Evolutionary conservation across 2,797 vertebrate genomes (phyloP).

Genomic region (Pseudochirops cupreus): DNA sequence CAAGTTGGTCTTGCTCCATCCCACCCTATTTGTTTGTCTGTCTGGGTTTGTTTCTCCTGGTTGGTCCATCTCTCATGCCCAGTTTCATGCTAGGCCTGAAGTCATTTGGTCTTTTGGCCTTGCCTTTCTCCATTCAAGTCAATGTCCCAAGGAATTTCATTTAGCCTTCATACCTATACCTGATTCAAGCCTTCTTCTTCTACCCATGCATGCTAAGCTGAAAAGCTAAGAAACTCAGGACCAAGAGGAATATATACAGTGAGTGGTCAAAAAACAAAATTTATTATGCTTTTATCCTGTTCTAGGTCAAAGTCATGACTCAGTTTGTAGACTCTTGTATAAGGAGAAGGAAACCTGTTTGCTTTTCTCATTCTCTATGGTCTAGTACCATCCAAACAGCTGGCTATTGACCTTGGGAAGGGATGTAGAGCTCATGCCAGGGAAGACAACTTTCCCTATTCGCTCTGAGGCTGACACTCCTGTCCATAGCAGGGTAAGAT

Average conservation of each 20-base stretch:
- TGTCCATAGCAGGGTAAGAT: not conserved
- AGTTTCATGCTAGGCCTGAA: not conserved
- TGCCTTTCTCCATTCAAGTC: constrained; percentile 58
- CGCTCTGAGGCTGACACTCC: not conserved
- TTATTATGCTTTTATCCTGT: constrained; percentile 67
- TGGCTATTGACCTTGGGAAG: constrained; percentile 78
- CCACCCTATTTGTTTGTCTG: constrained; percentile 33
- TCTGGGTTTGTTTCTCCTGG: not conserved
- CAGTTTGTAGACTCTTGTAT: constrained; percentile 77
- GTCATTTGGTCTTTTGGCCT: constrained; percentile 34
- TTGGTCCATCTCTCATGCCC: not conserved
- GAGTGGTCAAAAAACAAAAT: constrained; percentile 69
- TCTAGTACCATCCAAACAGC: constrained; percentile 72
- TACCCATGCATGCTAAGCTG: constrained; percentile 64
- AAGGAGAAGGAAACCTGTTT: constrained; percentile 60
- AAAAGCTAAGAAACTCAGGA: constrained; percentile 31
- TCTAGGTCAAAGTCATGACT: constrained; percentile 33
- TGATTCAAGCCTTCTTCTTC: constrained; percentile 14
- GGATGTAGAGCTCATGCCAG: constrained; percentile 60
- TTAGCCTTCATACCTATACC: not conserved
- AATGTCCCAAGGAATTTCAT: constrained; percentile 63
- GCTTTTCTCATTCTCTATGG: constrained; percentile 71
- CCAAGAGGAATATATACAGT: constrained; percentile 61
- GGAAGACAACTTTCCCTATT: not conserved
- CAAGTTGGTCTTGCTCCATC: constrained; percentile 45